Conservation (phyloP, 2,888 invertebrate genomes). For the Metallyticus violacea region DNA sequence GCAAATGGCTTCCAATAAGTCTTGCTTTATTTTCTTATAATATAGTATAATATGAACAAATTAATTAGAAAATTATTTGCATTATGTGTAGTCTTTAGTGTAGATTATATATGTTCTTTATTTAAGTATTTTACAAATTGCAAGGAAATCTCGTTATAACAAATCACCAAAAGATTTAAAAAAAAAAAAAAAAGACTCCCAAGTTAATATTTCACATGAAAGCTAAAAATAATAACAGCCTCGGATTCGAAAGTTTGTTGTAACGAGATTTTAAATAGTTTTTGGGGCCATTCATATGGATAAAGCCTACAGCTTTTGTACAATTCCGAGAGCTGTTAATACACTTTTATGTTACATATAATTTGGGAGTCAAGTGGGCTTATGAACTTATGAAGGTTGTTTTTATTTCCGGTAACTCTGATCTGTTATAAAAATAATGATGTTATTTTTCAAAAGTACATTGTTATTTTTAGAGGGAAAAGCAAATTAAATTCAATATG, state of each 20-base stretch:
- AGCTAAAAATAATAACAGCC: constrained; percentile 6
- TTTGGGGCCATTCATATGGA: constrained; percentile 14
- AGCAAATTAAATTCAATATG: no score
- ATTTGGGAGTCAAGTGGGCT: neutral
- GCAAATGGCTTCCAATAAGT: neutral
- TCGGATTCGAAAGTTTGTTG: constrained; percentile 26
- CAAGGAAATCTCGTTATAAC: constrained; percentile 68
- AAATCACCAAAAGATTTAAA: constrained; percentile 31
- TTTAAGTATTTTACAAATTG: constrained; percentile 40
- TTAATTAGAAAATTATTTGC: neutral
- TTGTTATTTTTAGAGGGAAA: no score
- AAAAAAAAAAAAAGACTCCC: constrained; percentile 20
- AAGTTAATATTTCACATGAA: constrained; percentile 8
- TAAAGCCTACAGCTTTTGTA: neutral
- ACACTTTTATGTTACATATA: neutral
- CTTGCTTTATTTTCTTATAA: neutral
- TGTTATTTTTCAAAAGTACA: no score
- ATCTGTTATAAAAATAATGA: neutral
- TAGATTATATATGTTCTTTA: constrained; percentile 44
- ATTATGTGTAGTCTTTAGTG: neutral
- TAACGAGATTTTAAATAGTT: constrained; percentile 31
- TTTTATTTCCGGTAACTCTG: neutral
- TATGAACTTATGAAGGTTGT: neutral
- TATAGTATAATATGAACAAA: constrained; percentile 16
- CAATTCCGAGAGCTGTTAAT: constrained; percentile 3